phyloP scores from a whole-genome alignment of 1,140 invertebrate species.

The Ooceraea biroi region DNA sequence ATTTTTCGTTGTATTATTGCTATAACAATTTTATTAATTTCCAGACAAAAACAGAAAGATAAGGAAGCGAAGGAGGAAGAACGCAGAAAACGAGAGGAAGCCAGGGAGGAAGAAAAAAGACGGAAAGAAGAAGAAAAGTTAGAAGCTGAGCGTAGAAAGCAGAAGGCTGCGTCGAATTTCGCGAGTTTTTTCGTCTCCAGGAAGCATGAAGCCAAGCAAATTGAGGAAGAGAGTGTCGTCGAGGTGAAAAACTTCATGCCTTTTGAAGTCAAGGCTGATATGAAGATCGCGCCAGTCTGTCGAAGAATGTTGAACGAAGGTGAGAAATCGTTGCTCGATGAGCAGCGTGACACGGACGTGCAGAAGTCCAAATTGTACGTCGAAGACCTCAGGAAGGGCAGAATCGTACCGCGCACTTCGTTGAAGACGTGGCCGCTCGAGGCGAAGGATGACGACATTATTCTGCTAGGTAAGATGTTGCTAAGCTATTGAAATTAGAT shows the following conservation, averaged over 20 bases:
- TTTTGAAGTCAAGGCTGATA: conserved; percentile 94
- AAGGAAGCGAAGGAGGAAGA: conserved; percentile 83
- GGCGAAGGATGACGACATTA: conserved; percentile 88
- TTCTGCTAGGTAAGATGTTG: conserved; percentile 65
- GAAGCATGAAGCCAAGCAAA: conserved; percentile 85
- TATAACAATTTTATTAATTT: conserved; percentile 58
- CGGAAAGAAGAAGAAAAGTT: conserved; percentile 88
- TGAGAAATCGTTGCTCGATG: conserved; percentile 86
- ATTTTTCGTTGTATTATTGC: conserved; percentile 32
- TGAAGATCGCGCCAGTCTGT: conserved; percentile 92
- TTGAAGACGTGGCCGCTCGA: conserved; percentile 89
- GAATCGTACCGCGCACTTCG: conserved; percentile 84
- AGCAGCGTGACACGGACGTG: conserved; percentile 80
- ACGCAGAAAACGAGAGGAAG: conserved; percentile 87
- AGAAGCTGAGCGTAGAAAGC: conserved; percentile 90
- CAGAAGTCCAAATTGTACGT: conserved; percentile 87
- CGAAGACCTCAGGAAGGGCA: conserved; percentile 87
- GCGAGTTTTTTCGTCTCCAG: conserved; percentile 92
- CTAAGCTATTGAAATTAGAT: not conserved
- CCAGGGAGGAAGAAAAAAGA: conserved; percentile 87
- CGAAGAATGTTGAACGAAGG: conserved; percentile 86
- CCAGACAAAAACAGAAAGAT: conserved; percentile 82
- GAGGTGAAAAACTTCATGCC: conserved; percentile 87
- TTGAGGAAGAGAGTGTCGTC: conserved; percentile 76
- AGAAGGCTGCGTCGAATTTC: conserved; percentile 91